Evolutionary conservation across 2,888 invertebrate species (phyloP).

Genomic region (Mallateleia sp.): DNA sequence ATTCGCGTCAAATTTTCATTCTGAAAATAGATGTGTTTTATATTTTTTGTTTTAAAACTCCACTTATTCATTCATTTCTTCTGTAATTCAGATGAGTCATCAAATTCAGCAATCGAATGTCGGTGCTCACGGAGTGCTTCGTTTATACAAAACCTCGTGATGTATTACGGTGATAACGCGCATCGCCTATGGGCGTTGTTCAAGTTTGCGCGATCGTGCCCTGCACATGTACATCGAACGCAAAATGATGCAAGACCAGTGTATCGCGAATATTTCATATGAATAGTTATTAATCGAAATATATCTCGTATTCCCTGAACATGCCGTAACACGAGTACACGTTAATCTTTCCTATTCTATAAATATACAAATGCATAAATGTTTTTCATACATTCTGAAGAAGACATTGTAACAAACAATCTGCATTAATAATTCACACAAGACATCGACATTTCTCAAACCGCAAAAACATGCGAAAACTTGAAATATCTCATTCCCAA

Average conservation of each 20-base stretch:
- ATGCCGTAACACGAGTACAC: too few species aligned
- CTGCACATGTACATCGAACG: neutral
- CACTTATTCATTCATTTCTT: constrained; percentile 44
- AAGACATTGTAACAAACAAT: too few species aligned
- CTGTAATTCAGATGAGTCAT: constrained; percentile 79
- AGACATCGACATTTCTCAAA: too few species aligned
- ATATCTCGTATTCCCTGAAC: neutral
- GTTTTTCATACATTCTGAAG: too few species aligned
- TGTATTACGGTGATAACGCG: constrained; percentile 72
- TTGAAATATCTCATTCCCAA: too few species aligned
- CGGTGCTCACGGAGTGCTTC: constrained; percentile 34
- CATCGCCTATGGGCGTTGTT: constrained; percentile 66
- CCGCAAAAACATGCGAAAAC: too few species aligned
- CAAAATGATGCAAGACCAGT: neutral
- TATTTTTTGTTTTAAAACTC: neutral
- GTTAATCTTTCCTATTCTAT: too few species aligned
- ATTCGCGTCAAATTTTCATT: too few species aligned
- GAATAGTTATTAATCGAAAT: neutral
- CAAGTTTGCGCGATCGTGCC: neutral
- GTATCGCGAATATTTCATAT: neutral
- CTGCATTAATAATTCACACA: too few species aligned
- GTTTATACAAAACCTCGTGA: constrained; percentile 74
- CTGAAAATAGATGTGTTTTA: too few species aligned
- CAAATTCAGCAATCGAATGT: constrained; percentile 60
- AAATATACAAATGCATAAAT: too few species aligned